These are phyloP conservation scores for Plusia festucae DNA, from an alignment of 2,888 invertebrate species.

Conservation along the genomic window DNA sequence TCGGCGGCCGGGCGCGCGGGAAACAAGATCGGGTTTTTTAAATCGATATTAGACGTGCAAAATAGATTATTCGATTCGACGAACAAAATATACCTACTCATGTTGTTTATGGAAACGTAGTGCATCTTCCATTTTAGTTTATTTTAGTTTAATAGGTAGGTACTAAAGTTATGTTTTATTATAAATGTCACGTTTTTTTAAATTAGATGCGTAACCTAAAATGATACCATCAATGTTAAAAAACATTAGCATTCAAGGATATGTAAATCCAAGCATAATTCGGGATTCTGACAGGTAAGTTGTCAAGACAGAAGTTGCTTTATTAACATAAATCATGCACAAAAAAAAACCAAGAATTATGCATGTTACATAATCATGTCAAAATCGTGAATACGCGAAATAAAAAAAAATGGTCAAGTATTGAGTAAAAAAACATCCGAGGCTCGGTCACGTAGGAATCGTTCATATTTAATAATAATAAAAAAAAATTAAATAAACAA, in stretches of 20 bases:
- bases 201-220: neutral
- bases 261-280: neutral
- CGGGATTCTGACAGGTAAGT: neutral
- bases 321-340: slow-evolving; percentile 22
- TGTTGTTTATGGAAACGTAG: slow-evolving; percentile 45
- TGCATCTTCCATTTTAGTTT: slow-evolving; percentile 25
- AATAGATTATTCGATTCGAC: slow-evolving; percentile 68
- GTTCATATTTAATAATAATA: too few species aligned
- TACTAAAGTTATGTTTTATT: neutral
- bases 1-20: slow-evolving; percentile 76
- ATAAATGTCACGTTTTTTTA: neutral
- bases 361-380: slow-evolving; percentile 27
- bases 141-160: too few species aligned
- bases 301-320: slow-evolving; percentile 9
- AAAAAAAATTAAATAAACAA: neutral
- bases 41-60: slow-evolving; percentile 69
- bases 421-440: slow-evolving; percentile 15
- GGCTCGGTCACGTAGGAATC: too few species aligned
- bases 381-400: slow-evolving; percentile 26
- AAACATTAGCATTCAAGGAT: slow-evolving; percentile 14
- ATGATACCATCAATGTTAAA: neutral
- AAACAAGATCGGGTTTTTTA: slow-evolving; percentile 76
- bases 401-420: slow-evolving; percentile 27
- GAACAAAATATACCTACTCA: slow-evolving; percentile 60
- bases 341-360: neutral